Evolutionary conservation across 2,113 vertebrate genomes (phyloP), one percentile per base, ranked within the genome.

Genomic region (Asarcornis scutulata): DNA sequence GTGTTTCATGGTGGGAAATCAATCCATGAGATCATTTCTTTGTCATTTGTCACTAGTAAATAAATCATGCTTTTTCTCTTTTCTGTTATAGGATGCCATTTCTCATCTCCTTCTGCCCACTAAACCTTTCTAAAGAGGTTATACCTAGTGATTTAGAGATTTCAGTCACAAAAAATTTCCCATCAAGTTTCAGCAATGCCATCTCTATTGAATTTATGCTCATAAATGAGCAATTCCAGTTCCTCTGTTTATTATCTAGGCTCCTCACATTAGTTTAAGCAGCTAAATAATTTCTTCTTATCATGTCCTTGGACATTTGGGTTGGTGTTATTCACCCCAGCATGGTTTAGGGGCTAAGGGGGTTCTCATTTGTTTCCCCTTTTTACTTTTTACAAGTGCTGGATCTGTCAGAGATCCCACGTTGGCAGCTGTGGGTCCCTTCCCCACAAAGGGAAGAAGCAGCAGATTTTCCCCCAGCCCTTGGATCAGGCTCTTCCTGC

Each of bases 121-220:
- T 82, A 82, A 85, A 55, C 67, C 58, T 80, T 92, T 89, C 58
- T 50, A 42, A 40, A 89, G 53, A 68, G 66, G 59, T 66, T 72
- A 82, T 75, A 89, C 85, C 15, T 56, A 17, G 44, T 73, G 58
- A 94, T 92, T 89, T 85, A 87, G 89, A 92, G 58, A 73, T 62
- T 85, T 79, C 63, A 76, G 34, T 66, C 58, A 92, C n/a, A 17
- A 85, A 53, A 94, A 87, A 76, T 76, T 62, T 89, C 31, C 78
- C 53, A 79, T 89, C 58, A 62, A 87, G 29, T 84, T 75, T 44
- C 66, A 93, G 40, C 32, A 91, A 46, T 69, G 62, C 31, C 32
- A 17, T 15, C 53, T 48, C 36, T 78, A 36, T 34, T 66, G 44
- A 69, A 94, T 89, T 88, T 76, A 77, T 59, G 38, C 21, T 73